A percentile compares a stretch with the other conserved stretches of the same genome.
These are phyloP conservation scores for Crenichthys baileyi DNA, from an alignment of 2,797 vertebrate genomes.

Conservation along the genomic window DNA sequence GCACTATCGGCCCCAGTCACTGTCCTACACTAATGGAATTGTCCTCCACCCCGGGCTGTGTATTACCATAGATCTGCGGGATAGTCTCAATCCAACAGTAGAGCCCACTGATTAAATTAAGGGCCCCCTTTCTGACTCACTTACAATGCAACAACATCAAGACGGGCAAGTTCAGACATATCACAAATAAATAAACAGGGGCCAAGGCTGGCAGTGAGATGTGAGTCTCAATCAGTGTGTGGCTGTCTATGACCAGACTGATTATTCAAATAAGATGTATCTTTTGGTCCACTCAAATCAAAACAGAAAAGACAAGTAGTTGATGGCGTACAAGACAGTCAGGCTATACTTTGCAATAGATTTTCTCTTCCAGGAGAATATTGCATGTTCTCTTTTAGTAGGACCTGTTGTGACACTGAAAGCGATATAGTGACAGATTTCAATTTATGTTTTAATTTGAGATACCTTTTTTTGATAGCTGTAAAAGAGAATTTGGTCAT, in stretches of 20 bases:
- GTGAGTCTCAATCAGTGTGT: slow-evolving; percentile 47
- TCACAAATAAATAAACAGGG: slow-evolving; percentile 72
- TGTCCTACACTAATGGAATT: slow-evolving; percentile 82
- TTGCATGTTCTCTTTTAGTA: slow-evolving; percentile 10
- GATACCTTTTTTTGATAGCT: not conserved
- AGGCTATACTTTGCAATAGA: not conserved
- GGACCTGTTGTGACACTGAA: not conserved
- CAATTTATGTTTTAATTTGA: slow-evolving; percentile 1
- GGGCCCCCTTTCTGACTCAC: slow-evolving; percentile 73
- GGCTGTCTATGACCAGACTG: slow-evolving; percentile 35
- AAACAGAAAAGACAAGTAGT: slow-evolving; percentile 46
- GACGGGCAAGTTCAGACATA: slow-evolving; percentile 68
- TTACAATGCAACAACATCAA: slow-evolving; percentile 70
- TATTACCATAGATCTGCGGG: slow-evolving; percentile 84
- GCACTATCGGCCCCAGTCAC: slow-evolving; percentile 66
- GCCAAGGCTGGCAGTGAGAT: slow-evolving; percentile 58
- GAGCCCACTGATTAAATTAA: slow-evolving; percentile 83
- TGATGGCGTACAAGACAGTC: slow-evolving; percentile 25
- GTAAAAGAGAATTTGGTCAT: not conserved
- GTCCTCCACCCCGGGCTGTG: slow-evolving; percentile 75
- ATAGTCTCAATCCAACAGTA: slow-evolving; percentile 77
- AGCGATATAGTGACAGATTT: slow-evolving; percentile 12
- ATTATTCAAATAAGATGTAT: slow-evolving; percentile 64
- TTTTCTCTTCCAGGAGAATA: not conserved
- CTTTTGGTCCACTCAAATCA: slow-evolving; percentile 29